Evolutionary conservation across 2,113 vertebrate genomes (phyloP), one percentile per base, ranked within the genome.

Genomic region (Ascaphus truei): DNA sequence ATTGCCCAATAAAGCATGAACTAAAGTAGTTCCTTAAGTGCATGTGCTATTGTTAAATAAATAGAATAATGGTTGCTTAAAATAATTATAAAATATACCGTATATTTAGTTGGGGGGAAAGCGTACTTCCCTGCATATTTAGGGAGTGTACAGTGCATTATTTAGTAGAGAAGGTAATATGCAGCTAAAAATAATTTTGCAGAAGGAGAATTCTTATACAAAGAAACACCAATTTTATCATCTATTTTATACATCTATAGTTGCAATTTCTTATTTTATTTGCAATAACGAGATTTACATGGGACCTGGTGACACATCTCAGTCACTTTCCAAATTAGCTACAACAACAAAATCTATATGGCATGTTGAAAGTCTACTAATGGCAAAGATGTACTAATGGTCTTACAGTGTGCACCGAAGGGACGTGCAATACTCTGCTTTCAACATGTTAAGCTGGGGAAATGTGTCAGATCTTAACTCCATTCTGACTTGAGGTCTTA

Each of bases 361-460:
- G 22, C 3, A 7, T 22, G 12, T 36, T 48, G 53, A 10, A n/a
- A 31, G 6, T 13, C 27, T 55, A 9, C 43, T 59, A 68, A 68
- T 68, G 55, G 65, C 30, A 18, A 23, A 5, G 30, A 7, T 5
- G 22, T 33, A 39, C 53, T 68, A 59, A 68, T 68, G 55, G 39
- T 6, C 22, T 7, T 13, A 33, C n/a, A n/a, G n/a, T n/a, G n/a
- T n/a, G n/a, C n/a, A n/a, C n/a, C n/a, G n/a, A n/a, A n/a, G n/a
- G n/a, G n/a, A 3, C 18, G 1, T 1, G 22, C 3, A 29, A 31
- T n/a, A 7, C 27, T 15, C 20, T 12, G 27, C 64, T 57, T 45
- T 67, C 37, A 58, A 50, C 53, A 48, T 36, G 65, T 68, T 58
- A 48, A 58, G 45, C 65, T 48, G 30, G 39, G 55, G 55, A 68